A percentile compares a stretch with the other conserved stretches of the same genome.
These are phyloP conservation scores for Apomyelois bistriatella DNA, from an alignment of 2,888 invertebrate species.

Conservation along the genomic window DNA sequence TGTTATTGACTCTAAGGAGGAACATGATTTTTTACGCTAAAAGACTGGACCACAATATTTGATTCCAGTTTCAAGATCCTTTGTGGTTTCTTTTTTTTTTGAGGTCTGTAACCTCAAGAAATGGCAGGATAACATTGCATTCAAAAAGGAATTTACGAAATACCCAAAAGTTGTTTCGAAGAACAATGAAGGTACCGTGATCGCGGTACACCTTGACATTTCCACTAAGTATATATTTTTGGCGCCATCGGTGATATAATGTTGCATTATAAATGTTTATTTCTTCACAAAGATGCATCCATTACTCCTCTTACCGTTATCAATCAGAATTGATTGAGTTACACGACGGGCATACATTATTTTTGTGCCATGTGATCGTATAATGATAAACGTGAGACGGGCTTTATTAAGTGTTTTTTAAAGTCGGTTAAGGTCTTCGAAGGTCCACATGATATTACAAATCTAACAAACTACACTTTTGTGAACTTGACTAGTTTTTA, in stretches of 20 bases:
- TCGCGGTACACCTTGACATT: slow-evolving; percentile 37
- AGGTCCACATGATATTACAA: background rate
- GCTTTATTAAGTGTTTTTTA: background rate
- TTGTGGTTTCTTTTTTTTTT: too few species aligned
- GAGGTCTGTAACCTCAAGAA: too few species aligned
- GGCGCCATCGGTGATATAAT: slow-evolving; percentile 28
- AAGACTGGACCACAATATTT: too few species aligned
- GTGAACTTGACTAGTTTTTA: too few species aligned
- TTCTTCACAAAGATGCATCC: slow-evolving; percentile 11
- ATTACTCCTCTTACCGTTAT: slow-evolving; percentile 17
- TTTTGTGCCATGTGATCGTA: background rate
- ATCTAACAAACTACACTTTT: too few species aligned
- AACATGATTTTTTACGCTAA: too few species aligned
- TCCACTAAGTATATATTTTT: slow-evolving; percentile 21
- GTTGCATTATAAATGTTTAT: slow-evolving; percentile 22
- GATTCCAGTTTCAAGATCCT: too few species aligned
- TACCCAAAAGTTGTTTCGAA: slow-evolving; percentile 20
- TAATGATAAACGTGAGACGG: background rate
- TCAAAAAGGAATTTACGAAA: slow-evolving; percentile 18
- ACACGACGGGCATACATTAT: background rate
- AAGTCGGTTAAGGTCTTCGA: background rate
- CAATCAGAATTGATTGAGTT: slow-evolving; percentile 15
- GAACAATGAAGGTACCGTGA: slow-evolving; percentile 27
- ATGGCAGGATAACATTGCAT: background rate
- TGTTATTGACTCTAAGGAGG: too few species aligned